phyloP scores from a whole-genome alignment of 2,113 vertebrate genomes.

The Xerus inauris region DNA sequence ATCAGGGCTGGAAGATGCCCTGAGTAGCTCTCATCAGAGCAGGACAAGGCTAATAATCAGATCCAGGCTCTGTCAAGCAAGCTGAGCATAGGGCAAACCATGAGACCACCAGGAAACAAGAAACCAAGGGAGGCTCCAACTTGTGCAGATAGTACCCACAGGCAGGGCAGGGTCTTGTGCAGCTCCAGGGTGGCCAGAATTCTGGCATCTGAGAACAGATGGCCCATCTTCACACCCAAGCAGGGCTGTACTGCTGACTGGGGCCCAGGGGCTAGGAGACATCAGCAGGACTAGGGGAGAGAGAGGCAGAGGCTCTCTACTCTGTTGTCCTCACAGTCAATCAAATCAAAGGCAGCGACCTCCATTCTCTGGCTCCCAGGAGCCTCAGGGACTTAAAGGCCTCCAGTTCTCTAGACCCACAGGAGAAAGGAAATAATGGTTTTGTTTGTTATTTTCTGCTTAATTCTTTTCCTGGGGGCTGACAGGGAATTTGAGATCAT shows the following conservation, averaged over 20 bases:
- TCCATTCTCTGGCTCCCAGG: background rate
- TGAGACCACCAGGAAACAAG: background rate
- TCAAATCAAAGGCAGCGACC: background rate
- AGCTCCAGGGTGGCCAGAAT: background rate
- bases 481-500: background rate
- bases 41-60: background rate
- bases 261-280: background rate
- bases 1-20: background rate
- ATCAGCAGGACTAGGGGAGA: background rate
- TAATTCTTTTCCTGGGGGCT: background rate
- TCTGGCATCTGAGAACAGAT: background rate
- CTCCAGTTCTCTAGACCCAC: background rate
- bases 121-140: rapidly evolving
- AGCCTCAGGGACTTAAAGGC: background rate
- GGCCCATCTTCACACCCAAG: background rate
- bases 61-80: background rate
- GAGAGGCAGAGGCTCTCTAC: background rate
- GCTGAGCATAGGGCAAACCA: background rate
- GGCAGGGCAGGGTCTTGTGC: background rate
- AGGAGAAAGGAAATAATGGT: background rate
- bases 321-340: background rate
- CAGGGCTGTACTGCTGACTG: background rate
- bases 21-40: background rate
- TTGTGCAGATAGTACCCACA: rapidly evolving
- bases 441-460: background rate